Conservation (phyloP, 2,888 invertebrate genomes). For the Aspidiotus rigidus region DNA sequence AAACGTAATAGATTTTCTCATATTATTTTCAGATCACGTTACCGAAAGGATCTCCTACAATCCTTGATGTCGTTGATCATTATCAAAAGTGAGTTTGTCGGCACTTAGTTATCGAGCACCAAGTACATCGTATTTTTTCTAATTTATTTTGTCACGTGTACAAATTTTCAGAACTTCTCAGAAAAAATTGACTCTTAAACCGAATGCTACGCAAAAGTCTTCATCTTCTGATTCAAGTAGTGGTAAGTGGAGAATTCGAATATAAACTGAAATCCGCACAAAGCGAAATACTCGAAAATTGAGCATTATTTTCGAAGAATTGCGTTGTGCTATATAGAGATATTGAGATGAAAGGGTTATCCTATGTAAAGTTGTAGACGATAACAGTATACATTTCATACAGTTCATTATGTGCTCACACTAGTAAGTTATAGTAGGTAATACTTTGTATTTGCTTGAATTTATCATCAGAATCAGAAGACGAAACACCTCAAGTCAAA, state of each 20-base stretch:
- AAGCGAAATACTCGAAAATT: background rate
- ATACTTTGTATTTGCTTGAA: too few species aligned
- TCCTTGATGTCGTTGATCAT: slow-evolving; percentile 53
- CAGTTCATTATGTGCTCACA: background rate
- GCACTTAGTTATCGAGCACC: background rate
- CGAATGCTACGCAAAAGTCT: slow-evolving; percentile 39
- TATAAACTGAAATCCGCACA: background rate
- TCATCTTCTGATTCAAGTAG: slow-evolving; percentile 44
- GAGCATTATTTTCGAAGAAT: background rate
- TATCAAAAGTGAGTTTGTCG: slow-evolving; percentile 47
- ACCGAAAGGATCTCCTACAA: slow-evolving; percentile 41
- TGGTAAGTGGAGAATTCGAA: background rate
- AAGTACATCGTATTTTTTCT: background rate
- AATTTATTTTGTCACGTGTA: background rate
- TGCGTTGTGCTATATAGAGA: slow-evolving; percentile 11
- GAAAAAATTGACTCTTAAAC: slow-evolving; percentile 34
- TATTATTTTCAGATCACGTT: slow-evolving; percentile 37
- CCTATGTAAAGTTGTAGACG: background rate
- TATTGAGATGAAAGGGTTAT: slow-evolving; percentile 21
- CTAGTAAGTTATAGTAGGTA: background rate
- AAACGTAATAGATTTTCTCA: background rate
- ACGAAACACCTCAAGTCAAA: slow-evolving; percentile 4
- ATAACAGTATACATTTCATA: slow-evolving; percentile 23
- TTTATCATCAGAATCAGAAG: slow-evolving; percentile 11
- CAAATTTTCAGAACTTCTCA: slow-evolving; percentile 35